These are phyloP conservation scores for Tauraco erythrolophus DNA, from an alignment of 2,113 vertebrate species.

Conservation along the genomic window DNA sequence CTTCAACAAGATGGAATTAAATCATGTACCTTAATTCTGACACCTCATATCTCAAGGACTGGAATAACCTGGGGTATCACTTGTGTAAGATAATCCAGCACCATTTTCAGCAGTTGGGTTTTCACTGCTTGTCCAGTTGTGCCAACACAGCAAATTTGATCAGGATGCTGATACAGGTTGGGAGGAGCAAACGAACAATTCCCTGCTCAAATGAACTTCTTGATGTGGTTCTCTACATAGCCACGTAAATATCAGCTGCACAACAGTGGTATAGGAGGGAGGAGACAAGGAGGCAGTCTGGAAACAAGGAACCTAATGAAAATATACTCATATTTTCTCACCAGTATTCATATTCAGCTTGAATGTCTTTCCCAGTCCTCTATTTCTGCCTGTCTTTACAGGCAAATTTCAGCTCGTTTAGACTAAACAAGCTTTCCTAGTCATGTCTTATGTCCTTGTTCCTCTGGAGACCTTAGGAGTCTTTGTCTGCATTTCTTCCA, in stretches of 20 bases:
- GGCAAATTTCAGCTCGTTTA: background rate
- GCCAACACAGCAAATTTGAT: background rate
- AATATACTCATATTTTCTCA: background rate
- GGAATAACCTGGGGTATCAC: fast-evolving
- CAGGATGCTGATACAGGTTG: background rate
- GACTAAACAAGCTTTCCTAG: background rate
- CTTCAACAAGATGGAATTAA: background rate
- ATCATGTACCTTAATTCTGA: background rate
- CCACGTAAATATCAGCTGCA: background rate
- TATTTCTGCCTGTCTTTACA: background rate
- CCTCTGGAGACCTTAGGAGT: background rate
- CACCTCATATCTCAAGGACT: background rate
- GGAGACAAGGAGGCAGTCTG: background rate
- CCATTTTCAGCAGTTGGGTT: background rate
- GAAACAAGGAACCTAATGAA: background rate
- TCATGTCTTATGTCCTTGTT: background rate
- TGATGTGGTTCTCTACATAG: background rate
- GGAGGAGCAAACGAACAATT: background rate
- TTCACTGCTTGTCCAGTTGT: background rate
- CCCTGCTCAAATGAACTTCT: fast-evolving
- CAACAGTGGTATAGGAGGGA: background rate
- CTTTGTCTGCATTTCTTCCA: background rate
- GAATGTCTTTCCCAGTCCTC: background rate
- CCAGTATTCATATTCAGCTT: background rate
- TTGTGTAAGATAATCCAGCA: background rate